Percentiles rank a stretch among this genome's conserved stretches.
These are phyloP conservation scores for Todiramphus saurophagus DNA, from an alignment of 2,113 vertebrate genomes.

Conservation along the genomic window DNA sequence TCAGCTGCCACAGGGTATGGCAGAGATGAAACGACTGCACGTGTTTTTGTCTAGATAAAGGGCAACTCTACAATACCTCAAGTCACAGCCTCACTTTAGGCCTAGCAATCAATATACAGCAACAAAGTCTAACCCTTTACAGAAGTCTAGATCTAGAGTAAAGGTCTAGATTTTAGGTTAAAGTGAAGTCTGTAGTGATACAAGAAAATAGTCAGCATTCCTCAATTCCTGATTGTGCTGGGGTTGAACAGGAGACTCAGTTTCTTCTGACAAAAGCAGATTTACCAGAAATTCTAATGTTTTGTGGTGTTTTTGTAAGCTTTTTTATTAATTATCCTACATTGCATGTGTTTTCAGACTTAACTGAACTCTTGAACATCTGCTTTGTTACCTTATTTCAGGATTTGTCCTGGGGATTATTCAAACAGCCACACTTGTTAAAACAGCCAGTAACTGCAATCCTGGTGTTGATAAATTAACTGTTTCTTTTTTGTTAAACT, in stretches of 20 bases:
- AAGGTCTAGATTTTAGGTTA: background rate
- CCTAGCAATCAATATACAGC: background rate
- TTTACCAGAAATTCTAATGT: background rate
- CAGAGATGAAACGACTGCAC: accelerated
- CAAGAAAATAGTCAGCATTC: accelerated
- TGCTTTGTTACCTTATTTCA: background rate
- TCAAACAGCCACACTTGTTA: background rate
- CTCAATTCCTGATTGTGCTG: background rate
- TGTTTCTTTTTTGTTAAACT: background rate
- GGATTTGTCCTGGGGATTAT: background rate
- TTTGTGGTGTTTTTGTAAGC: background rate
- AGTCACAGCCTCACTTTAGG: background rate
- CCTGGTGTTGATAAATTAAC: background rate
- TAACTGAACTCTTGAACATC: background rate
- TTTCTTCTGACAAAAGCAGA: background rate
- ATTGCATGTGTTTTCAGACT: background rate
- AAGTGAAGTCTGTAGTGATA: background rate
- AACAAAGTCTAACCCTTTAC: background rate
- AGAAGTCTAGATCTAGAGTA: background rate
- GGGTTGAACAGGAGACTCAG: accelerated
- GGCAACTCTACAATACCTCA: background rate
- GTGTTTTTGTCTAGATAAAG: background rate
- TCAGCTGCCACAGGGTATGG: background rate
- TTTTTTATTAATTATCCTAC: background rate
- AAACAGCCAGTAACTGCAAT: background rate